Evolutionary conservation across 2,797 vertebrate species (phyloP).

Genomic region (Acanthurus lineatus): DNA sequence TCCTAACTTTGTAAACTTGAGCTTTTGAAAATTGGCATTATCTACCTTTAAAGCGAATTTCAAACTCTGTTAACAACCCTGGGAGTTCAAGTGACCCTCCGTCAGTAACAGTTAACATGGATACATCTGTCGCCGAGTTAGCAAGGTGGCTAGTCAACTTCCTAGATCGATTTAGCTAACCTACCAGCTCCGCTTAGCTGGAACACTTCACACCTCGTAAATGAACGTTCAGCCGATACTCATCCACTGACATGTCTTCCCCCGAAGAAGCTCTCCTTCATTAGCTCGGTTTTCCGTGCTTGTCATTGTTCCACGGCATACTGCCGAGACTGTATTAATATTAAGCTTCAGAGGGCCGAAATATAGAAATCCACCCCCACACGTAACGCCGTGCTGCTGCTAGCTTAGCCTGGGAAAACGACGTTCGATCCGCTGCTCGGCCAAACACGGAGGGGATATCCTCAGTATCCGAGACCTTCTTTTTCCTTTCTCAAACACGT

Average conservation of each 20-base stretch:
- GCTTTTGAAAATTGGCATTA: neutral
- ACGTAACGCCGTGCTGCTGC: slow-evolving; percentile 52
- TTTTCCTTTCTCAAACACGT: slow-evolving; percentile 6
- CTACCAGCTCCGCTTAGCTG: slow-evolving; percentile 60
- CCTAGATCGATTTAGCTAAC: slow-evolving; percentile 66
- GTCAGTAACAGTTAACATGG: slow-evolving; percentile 28
- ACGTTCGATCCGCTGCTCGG: slow-evolving; percentile 20
- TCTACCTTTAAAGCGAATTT: neutral
- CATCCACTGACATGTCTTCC: slow-evolving; percentile 40
- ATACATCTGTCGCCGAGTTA: slow-evolving; percentile 57
- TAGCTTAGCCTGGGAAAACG: slow-evolving; percentile 74
- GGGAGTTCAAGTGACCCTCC: slow-evolving; percentile 47
- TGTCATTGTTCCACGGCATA: slow-evolving; percentile 57
- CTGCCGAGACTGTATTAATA: slow-evolving; percentile 32
- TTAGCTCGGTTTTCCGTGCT: slow-evolving; percentile 10
- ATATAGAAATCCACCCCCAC: slow-evolving; percentile 75
- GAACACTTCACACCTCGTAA: slow-evolving; percentile 46
- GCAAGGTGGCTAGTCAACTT: slow-evolving; percentile 74
- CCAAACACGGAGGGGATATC: slow-evolving; percentile 34
- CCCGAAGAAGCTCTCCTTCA: slow-evolving; percentile 22
- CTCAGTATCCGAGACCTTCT: slow-evolving; percentile 24
- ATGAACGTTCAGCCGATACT: slow-evolving; percentile 18
- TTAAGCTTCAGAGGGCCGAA: slow-evolving; percentile 55
- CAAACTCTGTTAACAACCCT: slow-evolving; percentile 17
- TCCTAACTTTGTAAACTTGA: neutral